Percentiles rank a stretch among this genome's conserved stretches.
These are phyloP conservation scores for Notolepis coatsorum DNA, from an alignment of 2,797 vertebrate species.

Conservation along the genomic window DNA sequence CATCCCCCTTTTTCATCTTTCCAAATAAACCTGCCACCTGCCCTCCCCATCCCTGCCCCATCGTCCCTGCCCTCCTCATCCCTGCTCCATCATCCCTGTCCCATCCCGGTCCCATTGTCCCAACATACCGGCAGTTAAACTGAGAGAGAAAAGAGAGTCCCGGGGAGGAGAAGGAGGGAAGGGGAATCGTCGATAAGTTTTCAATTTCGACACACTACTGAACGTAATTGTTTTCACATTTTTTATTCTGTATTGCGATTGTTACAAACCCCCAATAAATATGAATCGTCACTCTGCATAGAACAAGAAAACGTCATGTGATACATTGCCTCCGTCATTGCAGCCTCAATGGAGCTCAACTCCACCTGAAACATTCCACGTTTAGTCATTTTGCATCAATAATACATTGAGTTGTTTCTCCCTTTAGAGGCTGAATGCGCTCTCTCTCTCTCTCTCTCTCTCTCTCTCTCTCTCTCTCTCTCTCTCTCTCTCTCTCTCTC, in stretches of 20 bases:
- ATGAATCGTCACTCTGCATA: too few relatives aligned
- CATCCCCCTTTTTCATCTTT: constrained; percentile 78
- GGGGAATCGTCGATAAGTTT: too few relatives aligned
- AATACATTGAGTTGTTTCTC: too few relatives aligned
- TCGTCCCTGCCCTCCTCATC: constrained; percentile 12
- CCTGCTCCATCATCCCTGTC: background rate
- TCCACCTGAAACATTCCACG: background rate
- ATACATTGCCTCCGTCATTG: too few relatives aligned
- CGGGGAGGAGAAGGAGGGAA: background rate
- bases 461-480: too few relatives aligned
- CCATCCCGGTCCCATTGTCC: background rate
- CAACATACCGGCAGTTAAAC: too few relatives aligned
- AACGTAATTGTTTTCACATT: too few relatives aligned
- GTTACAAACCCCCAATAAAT: background rate
- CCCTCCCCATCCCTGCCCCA: constrained; percentile 34
- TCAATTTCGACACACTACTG: too few relatives aligned
- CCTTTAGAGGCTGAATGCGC: background rate
- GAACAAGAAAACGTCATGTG: too few relatives aligned
- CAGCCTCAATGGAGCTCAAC: too few relatives aligned
- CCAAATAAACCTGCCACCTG: constrained; percentile 78
- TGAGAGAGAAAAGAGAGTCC: too few relatives aligned
- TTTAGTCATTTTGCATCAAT: background rate
- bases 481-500: background rate
- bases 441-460: background rate
- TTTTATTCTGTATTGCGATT: too few relatives aligned